These are phyloP conservation scores for Rhodophaea formosa DNA, from an alignment of 2,888 invertebrate genomes.

Conservation along the genomic window DNA sequence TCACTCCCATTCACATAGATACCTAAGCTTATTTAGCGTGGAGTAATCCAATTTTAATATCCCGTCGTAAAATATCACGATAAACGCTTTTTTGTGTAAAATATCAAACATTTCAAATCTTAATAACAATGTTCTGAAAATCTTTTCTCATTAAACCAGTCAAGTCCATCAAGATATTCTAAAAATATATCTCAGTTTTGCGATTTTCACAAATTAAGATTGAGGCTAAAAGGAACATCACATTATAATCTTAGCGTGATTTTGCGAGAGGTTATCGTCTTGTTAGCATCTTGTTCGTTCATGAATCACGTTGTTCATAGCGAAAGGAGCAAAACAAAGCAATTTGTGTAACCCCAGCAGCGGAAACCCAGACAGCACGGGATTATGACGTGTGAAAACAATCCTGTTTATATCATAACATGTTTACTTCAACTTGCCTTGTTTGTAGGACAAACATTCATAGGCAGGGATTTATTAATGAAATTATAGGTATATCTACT, in stretches of 20 bases:
- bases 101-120: not conserved
- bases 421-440: slow-evolving; percentile 50
- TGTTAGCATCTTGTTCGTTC: slow-evolving; percentile 18
- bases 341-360: slow-evolving; percentile 46
- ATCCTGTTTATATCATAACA: slow-evolving; percentile 47
- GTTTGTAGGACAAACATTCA: slow-evolving; percentile 44
- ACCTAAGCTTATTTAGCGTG: not conserved
- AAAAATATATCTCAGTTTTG: not conserved
- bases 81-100: not conserved
- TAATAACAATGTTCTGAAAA: not conserved
- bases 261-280: slow-evolving; percentile 7
- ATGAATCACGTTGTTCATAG: slow-evolving; percentile 26
- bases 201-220: not conserved
- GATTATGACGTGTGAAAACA: slow-evolving; percentile 69
- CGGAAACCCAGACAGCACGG: slow-evolving; percentile 55
- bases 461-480: slow-evolving; percentile 28
- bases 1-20: slow-evolving; percentile 3
- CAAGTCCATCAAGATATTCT: not conserved
- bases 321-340: slow-evolving; percentile 62
- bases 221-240: not conserved
- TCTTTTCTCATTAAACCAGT: not conserved
- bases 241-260: not conserved
- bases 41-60: not conserved
- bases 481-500: slow-evolving; percentile 25
- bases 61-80: not conserved